Conservation (phyloP, 2,797 vertebrate species). For the Anabas testudineus region DNA sequence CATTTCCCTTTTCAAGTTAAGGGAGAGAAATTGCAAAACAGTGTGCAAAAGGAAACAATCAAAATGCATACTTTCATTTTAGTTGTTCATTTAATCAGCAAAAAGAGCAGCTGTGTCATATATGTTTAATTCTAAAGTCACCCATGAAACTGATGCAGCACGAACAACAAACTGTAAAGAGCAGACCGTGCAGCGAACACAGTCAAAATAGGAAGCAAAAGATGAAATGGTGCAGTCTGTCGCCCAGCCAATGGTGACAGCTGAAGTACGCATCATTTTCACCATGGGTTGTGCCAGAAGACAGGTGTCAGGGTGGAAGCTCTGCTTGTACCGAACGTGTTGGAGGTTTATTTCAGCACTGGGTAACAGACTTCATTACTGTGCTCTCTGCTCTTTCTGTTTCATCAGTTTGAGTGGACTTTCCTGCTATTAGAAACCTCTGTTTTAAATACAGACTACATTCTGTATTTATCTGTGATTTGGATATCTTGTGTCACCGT, state of each 20-base stretch:
- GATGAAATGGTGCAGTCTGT: background rate
- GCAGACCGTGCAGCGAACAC: conserved; percentile 11
- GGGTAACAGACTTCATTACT: conserved; percentile 16
- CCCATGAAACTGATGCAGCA: background rate
- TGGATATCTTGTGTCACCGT: background rate
- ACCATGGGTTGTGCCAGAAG: background rate
- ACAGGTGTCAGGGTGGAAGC: background rate
- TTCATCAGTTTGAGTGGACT: conserved; percentile 18
- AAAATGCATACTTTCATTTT: background rate
- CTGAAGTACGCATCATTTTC: background rate
- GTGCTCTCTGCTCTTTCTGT: background rate
- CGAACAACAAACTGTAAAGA: background rate
- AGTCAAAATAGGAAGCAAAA: background rate
- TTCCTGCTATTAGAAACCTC: background rate
- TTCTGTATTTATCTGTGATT: background rate
- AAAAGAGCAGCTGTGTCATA: background rate
- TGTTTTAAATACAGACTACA: background rate
- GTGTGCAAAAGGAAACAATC: background rate
- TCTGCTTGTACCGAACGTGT: background rate
- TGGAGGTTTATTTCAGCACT: conserved; percentile 6
- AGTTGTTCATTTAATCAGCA: background rate
- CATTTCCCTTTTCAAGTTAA: conserved; percentile 8
- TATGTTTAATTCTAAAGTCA: background rate
- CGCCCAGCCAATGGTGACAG: background rate
- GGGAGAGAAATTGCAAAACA: background rate